Evolutionary conservation across 2,888 invertebrate genomes (phyloP).

Genomic region (Diadromus collaris): DNA sequence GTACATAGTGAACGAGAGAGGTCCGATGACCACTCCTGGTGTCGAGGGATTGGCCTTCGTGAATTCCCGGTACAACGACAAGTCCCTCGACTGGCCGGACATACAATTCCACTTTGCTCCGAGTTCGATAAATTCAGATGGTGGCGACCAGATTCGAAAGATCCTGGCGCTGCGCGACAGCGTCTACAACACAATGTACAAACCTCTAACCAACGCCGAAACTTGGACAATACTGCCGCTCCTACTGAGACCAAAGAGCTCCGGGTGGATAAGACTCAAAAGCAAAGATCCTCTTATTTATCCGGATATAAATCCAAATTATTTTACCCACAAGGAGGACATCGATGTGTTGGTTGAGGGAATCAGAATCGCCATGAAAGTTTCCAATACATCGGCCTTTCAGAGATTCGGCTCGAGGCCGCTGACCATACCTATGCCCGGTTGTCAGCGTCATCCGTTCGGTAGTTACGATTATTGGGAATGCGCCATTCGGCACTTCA

Average conservation of each 20-base stretch:
- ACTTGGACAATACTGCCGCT: slow-evolving; percentile 93
- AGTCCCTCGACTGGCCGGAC: slow-evolving; percentile 89
- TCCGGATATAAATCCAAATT: slow-evolving; percentile 95
- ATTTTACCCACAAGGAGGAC: slow-evolving; percentile 93
- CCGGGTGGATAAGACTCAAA: slow-evolving; percentile 92
- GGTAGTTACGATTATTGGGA: slow-evolving; percentile 94
- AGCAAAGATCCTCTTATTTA: slow-evolving; percentile 91
- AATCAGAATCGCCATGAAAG: slow-evolving; percentile 90
- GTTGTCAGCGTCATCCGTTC: slow-evolving; percentile 87
- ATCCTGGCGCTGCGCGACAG: slow-evolving; percentile 89
- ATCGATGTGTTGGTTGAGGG: slow-evolving; percentile 90
- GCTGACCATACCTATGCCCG: slow-evolving; percentile 90
- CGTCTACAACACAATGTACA: slow-evolving; percentile 92
- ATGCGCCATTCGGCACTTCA: slow-evolving; percentile 91
- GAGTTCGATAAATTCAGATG: slow-evolving; percentile 92
- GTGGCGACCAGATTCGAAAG: slow-evolving; percentile 89
- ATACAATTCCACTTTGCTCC: slow-evolving; percentile 94
- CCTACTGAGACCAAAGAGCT: slow-evolving; percentile 91
- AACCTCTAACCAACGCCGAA: slow-evolving; percentile 89
- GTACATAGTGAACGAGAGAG: slow-evolving; percentile 90
- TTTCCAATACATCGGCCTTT: slow-evolving; percentile 91
- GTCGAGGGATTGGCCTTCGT: slow-evolving; percentile 94
- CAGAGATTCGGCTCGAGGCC: slow-evolving; percentile 90
- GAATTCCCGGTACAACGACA: slow-evolving; percentile 92
- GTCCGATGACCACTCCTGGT: slow-evolving; percentile 91